Conservation (phyloP, 2,888 invertebrate species). For the Aplocera efformata region DNA sequence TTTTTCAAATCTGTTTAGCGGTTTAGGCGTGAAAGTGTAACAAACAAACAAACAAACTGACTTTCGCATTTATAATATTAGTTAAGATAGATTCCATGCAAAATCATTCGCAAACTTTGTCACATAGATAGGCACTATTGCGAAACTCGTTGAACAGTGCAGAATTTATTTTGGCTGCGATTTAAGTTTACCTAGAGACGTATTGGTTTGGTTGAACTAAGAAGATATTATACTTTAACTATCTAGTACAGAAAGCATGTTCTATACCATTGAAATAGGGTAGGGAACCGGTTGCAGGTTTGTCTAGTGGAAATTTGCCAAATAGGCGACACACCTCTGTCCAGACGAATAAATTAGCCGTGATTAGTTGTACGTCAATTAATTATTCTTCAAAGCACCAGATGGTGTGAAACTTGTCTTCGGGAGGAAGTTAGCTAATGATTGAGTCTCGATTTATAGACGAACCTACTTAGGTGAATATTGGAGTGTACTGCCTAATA, state of each 20-base stretch:
- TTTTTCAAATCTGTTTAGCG: too few relatives aligned
- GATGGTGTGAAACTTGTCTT: conserved; percentile 60
- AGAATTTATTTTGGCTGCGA: conserved; percentile 72
- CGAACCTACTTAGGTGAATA: conserved; percentile 7
- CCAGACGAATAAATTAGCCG: conserved; percentile 77
- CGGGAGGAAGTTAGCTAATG: conserved; percentile 56
- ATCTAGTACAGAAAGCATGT: conserved; percentile 24
- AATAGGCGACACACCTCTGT: conserved; percentile 69
- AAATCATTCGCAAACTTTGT: conserved; percentile 12
- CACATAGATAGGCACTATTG: conserved; percentile 39
- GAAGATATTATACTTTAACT: conserved; percentile 37
- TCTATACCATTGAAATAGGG: conserved; percentile 27
- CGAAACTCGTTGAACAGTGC: conserved; percentile 58
- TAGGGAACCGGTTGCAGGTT: conserved; percentile 29
- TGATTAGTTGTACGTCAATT: conserved; percentile 80
- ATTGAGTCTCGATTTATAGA: conserved; percentile 41
- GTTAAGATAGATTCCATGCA: too few relatives aligned
- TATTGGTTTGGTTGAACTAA: conserved; percentile 43
- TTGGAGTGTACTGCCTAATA: not conserved
- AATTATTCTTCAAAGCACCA: conserved; percentile 80
- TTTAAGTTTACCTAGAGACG: conserved; percentile 58
- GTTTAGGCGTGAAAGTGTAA: too few relatives aligned
- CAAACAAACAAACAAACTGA: too few relatives aligned
- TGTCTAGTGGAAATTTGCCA: conserved; percentile 65
- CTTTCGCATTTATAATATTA: too few relatives aligned